These are phyloP conservation scores for Alces alces DNA, from an alignment of 2,113 vertebrate species.

Conservation along the genomic window DNA sequence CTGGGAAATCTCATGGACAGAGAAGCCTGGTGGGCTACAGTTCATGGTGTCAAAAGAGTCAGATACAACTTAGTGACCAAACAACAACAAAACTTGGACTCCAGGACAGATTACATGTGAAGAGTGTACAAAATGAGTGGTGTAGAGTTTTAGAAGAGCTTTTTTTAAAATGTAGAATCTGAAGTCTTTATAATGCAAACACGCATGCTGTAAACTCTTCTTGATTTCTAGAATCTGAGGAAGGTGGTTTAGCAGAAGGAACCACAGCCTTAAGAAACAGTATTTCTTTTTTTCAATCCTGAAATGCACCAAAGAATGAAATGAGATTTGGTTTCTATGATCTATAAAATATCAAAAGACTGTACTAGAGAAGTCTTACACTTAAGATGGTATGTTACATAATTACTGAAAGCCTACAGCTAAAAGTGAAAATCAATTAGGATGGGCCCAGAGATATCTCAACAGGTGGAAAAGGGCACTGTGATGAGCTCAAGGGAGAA, in stretches of 20 bases:
- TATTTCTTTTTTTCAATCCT: not conserved
- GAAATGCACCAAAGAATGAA: constrained; percentile 1
- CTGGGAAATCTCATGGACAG: not conserved
- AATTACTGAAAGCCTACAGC: not conserved
- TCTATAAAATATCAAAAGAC: not conserved
- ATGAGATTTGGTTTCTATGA: not conserved
- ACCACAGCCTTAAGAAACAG: not conserved
- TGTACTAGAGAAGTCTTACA: not conserved
- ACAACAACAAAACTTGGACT: not conserved
- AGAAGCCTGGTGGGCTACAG: not conserved
- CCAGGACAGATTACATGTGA: not conserved
- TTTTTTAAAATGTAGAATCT: not conserved
- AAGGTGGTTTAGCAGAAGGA: not conserved
- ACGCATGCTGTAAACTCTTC: not conserved
- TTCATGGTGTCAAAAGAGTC: not conserved
- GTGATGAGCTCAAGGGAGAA: not conserved
- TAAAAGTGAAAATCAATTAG: not conserved
- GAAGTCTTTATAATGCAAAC: not conserved
- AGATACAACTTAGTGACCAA: not conserved
- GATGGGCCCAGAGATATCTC: not conserved
- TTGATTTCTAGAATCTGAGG: not conserved
- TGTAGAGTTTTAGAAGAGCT: not conserved
- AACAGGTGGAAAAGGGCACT: rapidly evolving
- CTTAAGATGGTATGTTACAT: not conserved
- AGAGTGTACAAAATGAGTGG: not conserved